These are phyloP conservation scores for Drosophila neocordata DNA, from an alignment of 1,140 invertebrate genomes.

Conservation along the genomic window DNA sequence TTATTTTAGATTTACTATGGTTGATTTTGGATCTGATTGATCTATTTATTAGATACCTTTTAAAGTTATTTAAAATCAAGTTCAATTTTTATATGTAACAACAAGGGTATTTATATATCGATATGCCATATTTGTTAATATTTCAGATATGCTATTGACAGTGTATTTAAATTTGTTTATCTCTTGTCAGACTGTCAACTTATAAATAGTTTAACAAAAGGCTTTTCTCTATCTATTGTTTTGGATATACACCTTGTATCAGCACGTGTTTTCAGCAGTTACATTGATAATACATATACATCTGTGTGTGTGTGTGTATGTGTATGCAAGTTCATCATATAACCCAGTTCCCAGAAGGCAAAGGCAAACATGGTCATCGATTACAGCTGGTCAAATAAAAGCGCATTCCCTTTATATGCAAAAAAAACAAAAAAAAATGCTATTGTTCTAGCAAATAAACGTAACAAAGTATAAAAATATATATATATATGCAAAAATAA, in stretches of 20 bases:
- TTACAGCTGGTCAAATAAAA: conserved; percentile 17
- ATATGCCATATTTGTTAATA: background rate
- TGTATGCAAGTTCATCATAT: too few relatives aligned
- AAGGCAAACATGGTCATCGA: conserved; percentile 13
- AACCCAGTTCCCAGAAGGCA: background rate
- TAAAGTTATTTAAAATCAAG: too few relatives aligned
- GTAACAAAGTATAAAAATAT: conserved; percentile 11
- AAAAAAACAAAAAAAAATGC: background rate
- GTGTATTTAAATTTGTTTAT: background rate
- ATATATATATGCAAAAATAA: conserved; percentile 84
- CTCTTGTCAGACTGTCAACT: background rate
- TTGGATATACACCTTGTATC: background rate
- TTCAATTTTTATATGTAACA: too few relatives aligned
- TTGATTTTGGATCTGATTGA: too few relatives aligned
- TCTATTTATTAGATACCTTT: too few relatives aligned
- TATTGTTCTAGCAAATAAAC: conserved; percentile 18
- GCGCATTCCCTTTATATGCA: conserved; percentile 14
- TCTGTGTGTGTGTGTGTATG: background rate
- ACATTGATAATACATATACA: too few relatives aligned
- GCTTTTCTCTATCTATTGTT: background rate
- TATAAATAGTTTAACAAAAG: conserved; percentile 6
- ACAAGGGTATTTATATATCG: background rate
- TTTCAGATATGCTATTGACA: background rate
- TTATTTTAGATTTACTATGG: too few relatives aligned
- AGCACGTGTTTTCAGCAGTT: conserved; percentile 10